These are phyloP conservation scores for Mobula birostris DNA, from an alignment of 2,113 vertebrate genomes.

Conservation along the genomic window DNA sequence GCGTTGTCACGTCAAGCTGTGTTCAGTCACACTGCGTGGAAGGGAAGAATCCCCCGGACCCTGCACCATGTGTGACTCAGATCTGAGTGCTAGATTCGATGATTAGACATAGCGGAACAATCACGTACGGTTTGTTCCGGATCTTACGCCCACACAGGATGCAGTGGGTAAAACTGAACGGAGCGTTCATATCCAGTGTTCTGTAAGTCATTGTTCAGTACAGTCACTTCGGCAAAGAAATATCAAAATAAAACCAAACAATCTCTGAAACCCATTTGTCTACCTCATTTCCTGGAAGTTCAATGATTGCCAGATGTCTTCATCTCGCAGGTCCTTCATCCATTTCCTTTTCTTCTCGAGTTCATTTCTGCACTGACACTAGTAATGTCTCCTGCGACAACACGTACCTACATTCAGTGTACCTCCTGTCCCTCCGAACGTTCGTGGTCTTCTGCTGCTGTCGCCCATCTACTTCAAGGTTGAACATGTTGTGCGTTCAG, in stretches of 20 bases:
- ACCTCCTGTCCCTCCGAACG: no score
- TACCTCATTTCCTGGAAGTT: background rate
- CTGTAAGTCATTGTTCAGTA: background rate
- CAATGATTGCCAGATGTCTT: background rate
- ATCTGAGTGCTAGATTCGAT: background rate
- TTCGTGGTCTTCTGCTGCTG: no score
- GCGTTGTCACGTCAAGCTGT: no score
- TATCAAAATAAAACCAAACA: background rate
- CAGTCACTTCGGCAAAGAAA: background rate
- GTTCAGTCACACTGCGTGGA: no score
- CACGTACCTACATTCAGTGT: background rate
- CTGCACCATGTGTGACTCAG: background rate
- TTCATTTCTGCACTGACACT: background rate
- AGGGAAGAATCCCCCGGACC: background rate
- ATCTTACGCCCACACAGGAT: background rate
- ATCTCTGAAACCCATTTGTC: background rate
- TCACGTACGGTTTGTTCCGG: background rate
- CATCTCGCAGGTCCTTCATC: background rate
- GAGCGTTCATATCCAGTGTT: conserved; percentile 8
- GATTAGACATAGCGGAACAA: background rate
- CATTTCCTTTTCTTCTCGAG: background rate
- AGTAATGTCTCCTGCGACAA: background rate
- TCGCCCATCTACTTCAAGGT: no score
- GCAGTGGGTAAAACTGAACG: conserved; percentile 7
- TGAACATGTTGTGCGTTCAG: no score